Evolutionary conservation across 2,113 vertebrate species (phyloP).

Genomic region (Antigone vipio): DNA sequence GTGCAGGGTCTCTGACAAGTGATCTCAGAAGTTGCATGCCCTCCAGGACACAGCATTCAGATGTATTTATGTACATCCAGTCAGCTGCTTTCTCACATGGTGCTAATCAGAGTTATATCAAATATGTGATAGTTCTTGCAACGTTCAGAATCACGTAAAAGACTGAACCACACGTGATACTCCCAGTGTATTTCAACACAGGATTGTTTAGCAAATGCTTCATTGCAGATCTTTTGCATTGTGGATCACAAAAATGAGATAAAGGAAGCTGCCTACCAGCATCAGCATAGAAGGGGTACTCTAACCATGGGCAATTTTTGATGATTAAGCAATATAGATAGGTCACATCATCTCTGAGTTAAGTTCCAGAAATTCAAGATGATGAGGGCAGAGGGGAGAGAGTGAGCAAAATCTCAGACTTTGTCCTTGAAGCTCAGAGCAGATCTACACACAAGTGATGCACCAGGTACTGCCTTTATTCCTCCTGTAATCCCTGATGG

Average conservation of each 20-base stretch:
- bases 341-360: neutral
- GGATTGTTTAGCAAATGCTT: neutral
- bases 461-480: neutral
- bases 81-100: neutral
- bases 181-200: neutral
- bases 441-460: neutral
- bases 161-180: neutral
- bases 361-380: neutral
- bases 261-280: neutral
- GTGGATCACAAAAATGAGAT: neutral
- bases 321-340: neutral
- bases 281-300: neutral
- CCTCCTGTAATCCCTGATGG: neutral
- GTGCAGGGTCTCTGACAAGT: neutral
- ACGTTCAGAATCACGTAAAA: neutral
- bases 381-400: neutral
- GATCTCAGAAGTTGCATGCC: neutral
- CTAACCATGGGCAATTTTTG: neutral
- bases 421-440: neutral
- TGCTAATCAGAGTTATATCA: neutral
- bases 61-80: neutral
- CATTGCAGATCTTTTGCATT: neutral
- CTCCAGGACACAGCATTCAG: neutral
- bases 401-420: neutral
- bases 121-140: neutral